Conservation (phyloP, 2,888 invertebrate species). For the Mylabris sibirica region DNA sequence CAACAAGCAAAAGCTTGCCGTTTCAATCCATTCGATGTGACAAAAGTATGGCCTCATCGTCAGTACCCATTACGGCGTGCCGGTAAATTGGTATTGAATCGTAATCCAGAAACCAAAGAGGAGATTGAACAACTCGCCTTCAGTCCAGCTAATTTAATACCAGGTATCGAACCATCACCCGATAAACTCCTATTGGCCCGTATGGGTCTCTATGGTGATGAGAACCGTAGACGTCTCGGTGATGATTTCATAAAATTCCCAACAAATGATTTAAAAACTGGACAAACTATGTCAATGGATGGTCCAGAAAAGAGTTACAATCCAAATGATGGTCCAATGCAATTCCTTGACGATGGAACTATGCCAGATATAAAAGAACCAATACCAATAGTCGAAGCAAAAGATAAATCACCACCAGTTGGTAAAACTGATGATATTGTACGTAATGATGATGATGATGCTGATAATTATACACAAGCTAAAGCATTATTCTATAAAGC, state of each 20-base stretch:
- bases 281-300: slow-evolving; percentile 66
- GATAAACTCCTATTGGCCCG: slow-evolving; percentile 93
- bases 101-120: slow-evolving; percentile 89
- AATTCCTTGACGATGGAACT: slow-evolving; percentile 81
- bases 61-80: slow-evolving; percentile 90
- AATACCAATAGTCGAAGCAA: slow-evolving; percentile 60
- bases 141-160: slow-evolving; percentile 87
- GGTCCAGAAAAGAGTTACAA: slow-evolving; percentile 49
- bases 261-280: slow-evolving; percentile 91
- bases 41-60: slow-evolving; percentile 89
- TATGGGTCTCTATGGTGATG: slow-evolving; percentile 88
- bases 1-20: slow-evolving; percentile 80
- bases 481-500: slow-evolving; percentile 77
- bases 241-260: slow-evolving; percentile 92
- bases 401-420: slow-evolving; percentile 69
- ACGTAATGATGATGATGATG: slow-evolving; percentile 77
- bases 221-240: slow-evolving; percentile 90
- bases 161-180: slow-evolving; percentile 92
- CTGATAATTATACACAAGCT: slow-evolving; percentile 91
- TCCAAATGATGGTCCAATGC: slow-evolving; percentile 89
- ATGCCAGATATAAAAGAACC: slow-evolving; percentile 93
- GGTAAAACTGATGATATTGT: slow-evolving; percentile 77
- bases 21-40: slow-evolving; percentile 93
- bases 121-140: slow-evolving; percentile 95
- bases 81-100: slow-evolving; percentile 84